These are phyloP conservation scores for Poecile atricapillus DNA, from an alignment of 2,113 vertebrate genomes.

Conservation along the genomic window DNA sequence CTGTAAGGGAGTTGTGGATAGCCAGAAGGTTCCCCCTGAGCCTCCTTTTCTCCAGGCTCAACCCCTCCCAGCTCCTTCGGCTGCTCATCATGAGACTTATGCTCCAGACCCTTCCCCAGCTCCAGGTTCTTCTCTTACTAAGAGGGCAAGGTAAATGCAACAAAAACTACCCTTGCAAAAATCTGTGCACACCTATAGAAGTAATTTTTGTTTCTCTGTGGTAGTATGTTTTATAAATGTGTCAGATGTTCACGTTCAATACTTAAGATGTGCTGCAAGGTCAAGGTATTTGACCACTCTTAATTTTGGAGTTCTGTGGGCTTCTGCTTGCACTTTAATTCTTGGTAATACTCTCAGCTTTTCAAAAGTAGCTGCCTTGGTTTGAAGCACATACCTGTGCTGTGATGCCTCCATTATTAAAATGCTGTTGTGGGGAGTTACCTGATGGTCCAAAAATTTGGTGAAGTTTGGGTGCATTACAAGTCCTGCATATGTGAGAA, in stretches of 20 bases:
- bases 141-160: background rate
- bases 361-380: background rate
- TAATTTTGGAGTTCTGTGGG: background rate
- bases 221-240: background rate
- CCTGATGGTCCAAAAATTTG: background rate
- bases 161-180: background rate
- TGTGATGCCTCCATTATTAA: background rate
- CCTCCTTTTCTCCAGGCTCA: background rate
- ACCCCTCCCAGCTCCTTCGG: background rate
- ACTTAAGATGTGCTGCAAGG: background rate
- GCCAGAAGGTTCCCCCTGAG: background rate
- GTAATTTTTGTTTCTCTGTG: background rate
- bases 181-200: background rate
- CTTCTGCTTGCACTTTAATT: background rate
- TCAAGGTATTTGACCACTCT: background rate
- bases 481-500: background rate
- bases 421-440: background rate
- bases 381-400: background rate
- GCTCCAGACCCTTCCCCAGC: background rate
- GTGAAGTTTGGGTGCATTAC: background rate
- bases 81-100: background rate
- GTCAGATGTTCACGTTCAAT: background rate
- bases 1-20: background rate
- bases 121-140: background rate
- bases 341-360: background rate